These are phyloP conservation scores for Fulmarus glacialis DNA, from an alignment of 2,113 vertebrate species.

Conservation along the genomic window DNA sequence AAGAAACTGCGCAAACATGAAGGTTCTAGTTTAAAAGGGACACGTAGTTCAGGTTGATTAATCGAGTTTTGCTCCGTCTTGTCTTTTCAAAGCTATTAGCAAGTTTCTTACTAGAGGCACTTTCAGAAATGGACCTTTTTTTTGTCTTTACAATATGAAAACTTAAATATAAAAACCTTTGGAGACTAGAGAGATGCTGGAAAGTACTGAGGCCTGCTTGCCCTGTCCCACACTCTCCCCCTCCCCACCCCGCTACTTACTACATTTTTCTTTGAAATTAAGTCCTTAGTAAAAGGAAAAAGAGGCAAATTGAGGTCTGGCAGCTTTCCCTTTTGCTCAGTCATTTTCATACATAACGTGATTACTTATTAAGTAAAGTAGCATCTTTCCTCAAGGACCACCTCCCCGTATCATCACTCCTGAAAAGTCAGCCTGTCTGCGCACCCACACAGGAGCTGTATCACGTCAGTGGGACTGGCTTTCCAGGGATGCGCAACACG, in stretches of 20 bases:
- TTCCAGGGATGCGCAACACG: neutral
- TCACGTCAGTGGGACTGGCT: neutral
- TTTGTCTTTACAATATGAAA: neutral
- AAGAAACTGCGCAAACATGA: neutral
- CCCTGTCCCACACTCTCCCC: neutral
- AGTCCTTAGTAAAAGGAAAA: neutral
- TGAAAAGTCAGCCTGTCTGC: neutral
- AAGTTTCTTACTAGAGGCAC: neutral
- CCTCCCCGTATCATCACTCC: neutral
- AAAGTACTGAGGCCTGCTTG: neutral
- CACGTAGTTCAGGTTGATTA: neutral
- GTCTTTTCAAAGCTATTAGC: neutral
- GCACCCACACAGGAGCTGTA: neutral
- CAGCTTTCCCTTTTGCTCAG: neutral
- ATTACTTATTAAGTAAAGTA: neutral
- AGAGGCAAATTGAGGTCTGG: neutral
- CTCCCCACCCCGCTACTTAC: neutral
- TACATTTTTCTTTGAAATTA: neutral
- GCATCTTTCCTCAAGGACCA: neutral
- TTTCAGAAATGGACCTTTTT: neutral
- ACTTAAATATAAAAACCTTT: neutral
- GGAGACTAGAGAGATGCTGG: neutral
- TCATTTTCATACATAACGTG: neutral
- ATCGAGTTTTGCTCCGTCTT: neutral
- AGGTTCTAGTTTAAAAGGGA: neutral